Percentiles rank a stretch among this genome's conserved stretches.
These are phyloP conservation scores for Rhodeus uyekii DNA, from an alignment of 2,797 vertebrate species.

Conservation along the genomic window DNA sequence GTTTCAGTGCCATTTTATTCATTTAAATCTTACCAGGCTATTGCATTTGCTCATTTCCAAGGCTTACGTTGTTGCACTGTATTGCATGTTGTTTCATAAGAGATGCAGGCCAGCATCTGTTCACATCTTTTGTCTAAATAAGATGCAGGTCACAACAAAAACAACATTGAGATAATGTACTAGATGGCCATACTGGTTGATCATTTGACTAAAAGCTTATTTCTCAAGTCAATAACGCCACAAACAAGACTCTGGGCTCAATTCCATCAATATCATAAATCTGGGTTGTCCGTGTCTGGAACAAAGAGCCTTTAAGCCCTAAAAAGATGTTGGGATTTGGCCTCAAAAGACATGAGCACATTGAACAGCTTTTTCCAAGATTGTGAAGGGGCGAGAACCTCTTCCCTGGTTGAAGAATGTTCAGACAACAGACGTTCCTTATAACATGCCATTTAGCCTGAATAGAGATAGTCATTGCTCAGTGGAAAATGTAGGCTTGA, in stretches of 20 bases:
- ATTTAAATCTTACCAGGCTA: constrained; percentile 45
- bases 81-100: constrained; percentile 54
- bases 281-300: constrained; percentile 23
- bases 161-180: neutral
- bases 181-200: neutral
- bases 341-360: constrained; percentile 20
- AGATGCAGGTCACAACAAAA: neutral
- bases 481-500: constrained; percentile 17
- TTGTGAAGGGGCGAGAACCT: neutral
- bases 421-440: constrained; percentile 15
- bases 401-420: neutral
- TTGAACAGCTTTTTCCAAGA: neutral
- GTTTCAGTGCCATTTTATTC: neutral
- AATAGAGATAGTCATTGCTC: constrained; percentile 27
- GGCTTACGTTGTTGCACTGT: constrained; percentile 46
- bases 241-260: constrained; percentile 23
- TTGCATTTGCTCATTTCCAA: constrained; percentile 39
- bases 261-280: constrained; percentile 20
- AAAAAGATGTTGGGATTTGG: constrained; percentile 38
- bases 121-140: constrained; percentile 14
- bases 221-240: constrained; percentile 21
- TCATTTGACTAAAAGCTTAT: neutral
- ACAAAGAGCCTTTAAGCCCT: constrained; percentile 21
- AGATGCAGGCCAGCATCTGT: too few species aligned
- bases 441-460: constrained; percentile 28